A percentile compares a stretch with the other conserved stretches of the same genome.
Evolutionary conservation across 2,797 vertebrate genomes (phyloP).

Genomic region (Danio choprae): DNA sequence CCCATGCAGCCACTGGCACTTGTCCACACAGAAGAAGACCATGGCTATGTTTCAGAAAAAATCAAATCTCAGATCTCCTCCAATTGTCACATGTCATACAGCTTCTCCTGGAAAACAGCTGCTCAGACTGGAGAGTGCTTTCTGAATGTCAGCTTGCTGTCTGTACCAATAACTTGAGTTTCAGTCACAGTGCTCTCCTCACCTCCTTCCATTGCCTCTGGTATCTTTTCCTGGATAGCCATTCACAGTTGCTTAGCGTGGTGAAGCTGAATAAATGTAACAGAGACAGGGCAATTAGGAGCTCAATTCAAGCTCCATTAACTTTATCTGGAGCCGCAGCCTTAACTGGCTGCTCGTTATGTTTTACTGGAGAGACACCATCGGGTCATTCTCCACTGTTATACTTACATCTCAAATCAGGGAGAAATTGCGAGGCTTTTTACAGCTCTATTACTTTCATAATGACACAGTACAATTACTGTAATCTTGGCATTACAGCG

Average conservation of each 20-base stretch:
- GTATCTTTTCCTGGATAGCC: constrained; percentile 81
- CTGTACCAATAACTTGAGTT: not conserved
- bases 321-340: constrained; percentile 90
- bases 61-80: not conserved
- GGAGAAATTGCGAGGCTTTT: constrained; percentile 47
- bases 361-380: constrained; percentile 63
- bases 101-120: not conserved
- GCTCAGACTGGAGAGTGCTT: constrained; percentile 15
- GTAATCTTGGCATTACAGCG: constrained; percentile 17
- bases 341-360: constrained; percentile 62
- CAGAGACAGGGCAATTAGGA: constrained; percentile 95
- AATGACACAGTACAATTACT: constrained; percentile 45
- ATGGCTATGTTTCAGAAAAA: constrained; percentile 13
- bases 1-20: constrained; percentile 21
- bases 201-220: constrained; percentile 32
- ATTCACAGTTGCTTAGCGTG: constrained; percentile 91
- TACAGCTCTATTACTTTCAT: constrained; percentile 29
- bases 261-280: constrained; percentile 95
- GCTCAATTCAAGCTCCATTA: constrained; percentile 95
- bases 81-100: constrained; percentile 8
- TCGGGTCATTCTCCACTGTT: constrained; percentile 57
- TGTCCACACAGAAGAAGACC: constrained; percentile 25
- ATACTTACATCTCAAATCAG: constrained; percentile 61
- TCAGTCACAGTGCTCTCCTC: not conserved
- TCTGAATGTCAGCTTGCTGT: not conserved